Evolutionary conservation across 2,797 vertebrate species (phyloP).

Genomic region (Schizopygopsis pylzovi): DNA sequence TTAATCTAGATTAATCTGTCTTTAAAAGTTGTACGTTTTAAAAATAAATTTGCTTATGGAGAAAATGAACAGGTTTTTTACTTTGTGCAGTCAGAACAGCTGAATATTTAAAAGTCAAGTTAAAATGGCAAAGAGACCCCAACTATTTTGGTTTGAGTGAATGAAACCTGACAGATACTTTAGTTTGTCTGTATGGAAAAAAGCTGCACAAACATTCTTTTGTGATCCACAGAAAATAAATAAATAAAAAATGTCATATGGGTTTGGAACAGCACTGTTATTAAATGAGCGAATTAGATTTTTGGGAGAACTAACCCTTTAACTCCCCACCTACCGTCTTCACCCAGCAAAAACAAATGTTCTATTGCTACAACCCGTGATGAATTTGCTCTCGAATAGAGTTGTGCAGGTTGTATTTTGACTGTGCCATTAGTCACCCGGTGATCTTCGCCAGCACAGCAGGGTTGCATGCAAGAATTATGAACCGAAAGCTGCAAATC

Average conservation of each 20-base stretch:
- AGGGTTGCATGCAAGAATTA: slow-evolving; percentile 48
- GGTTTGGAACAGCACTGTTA: background rate
- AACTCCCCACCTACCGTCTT: slow-evolving; percentile 17
- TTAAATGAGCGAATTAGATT: background rate
- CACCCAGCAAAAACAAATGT: slow-evolving; percentile 31
- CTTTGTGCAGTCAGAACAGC: background rate
- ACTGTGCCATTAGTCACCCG: slow-evolving; percentile 34
- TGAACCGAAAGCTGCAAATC: slow-evolving; percentile 55
- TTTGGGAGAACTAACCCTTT: background rate
- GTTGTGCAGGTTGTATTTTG: slow-evolving; percentile 46
- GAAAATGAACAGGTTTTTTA: background rate
- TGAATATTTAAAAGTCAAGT: background rate
- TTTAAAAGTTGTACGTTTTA: background rate
- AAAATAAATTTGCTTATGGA: background rate
- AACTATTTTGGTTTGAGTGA: slow-evolving; percentile 3
- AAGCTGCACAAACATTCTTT: background rate
- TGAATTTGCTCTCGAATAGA: slow-evolving; percentile 36
- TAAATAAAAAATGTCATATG: background rate
- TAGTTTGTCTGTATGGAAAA: background rate
- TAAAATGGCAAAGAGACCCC: slow-evolving; percentile 10
- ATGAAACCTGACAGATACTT: background rate
- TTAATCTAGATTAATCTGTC: no score
- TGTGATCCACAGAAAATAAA: background rate
- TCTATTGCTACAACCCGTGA: slow-evolving; percentile 8
- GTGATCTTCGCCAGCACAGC: slow-evolving; percentile 40